Base-by-base conservation (phyloP, 2,888 invertebrate species). In the Lasioglossum marginatum region DNA sequence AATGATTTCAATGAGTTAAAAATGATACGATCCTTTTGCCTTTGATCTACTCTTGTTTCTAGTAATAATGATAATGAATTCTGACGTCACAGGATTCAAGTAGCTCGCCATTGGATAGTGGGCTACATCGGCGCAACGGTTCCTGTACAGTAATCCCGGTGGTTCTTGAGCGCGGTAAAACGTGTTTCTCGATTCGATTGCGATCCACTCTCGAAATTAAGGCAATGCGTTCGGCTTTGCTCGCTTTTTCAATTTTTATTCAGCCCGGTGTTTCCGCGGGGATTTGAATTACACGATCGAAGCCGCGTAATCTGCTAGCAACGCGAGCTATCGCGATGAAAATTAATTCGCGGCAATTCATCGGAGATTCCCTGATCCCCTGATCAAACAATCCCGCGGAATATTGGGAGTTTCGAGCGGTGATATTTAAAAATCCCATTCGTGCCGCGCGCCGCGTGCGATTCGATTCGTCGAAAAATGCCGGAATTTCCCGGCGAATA, bases 261-360 rank as follows among this genome's bases (percentile, higher is more conserved):
- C 63, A 12, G 37, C 31, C 34, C 52, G 10, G 48, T 48, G 40
- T 72, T 72, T 16, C 82, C 70, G 16, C 34, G 43, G 83, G 78
- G 75, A 79, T 76, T 83, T 71, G 79, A 85, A 85, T 85, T 85
- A 83, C 83, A 83, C 83, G 83, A 79, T 74, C 73, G 77, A 68
- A 73, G 79, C 74, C 79, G 83, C 52, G 83, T 82, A 83, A 78
- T 85, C 84, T 79, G 82, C 74, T 12, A 78, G 82, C 66, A 73
- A 60, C 57, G 71, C 83, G 52, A 72, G 83, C 71, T 83, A 83
- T 83, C 84, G 63, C 83, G 84, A 85, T 83, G 83, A 85, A 85
- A 85, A 83, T 85, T 85, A 85, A 85, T 85, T 85, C 83, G 66
- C 66, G 72, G 84, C 83, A 83, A 79, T 85, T 85, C 84, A 82